Conservation (phyloP, 2,797 vertebrate species). For the Mormyrops attenuatus region DNA sequence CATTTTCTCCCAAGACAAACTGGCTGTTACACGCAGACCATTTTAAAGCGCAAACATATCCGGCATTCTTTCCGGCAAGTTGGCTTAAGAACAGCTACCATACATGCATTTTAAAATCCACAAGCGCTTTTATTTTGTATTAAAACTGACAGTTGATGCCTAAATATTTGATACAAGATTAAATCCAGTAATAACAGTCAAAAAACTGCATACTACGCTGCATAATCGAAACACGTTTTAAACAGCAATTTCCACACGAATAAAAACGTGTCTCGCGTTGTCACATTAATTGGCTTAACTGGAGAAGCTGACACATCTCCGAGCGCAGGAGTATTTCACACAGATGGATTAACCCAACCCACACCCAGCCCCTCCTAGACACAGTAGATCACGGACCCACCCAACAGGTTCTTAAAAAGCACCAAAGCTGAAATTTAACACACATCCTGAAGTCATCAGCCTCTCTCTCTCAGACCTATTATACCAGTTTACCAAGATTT, state of each 20-base stretch:
- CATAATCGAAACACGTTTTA: background rate
- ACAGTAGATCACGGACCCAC: conserved; percentile 3
- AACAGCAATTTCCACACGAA: background rate
- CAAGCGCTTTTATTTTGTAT: background rate
- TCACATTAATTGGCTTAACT: background rate
- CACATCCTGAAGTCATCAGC: background rate
- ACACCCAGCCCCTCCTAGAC: conserved; percentile 14
- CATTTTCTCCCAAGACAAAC: background rate
- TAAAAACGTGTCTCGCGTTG: background rate
- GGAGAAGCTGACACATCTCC: background rate
- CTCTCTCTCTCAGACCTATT: background rate
- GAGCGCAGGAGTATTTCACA: background rate
- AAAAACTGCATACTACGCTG: background rate
- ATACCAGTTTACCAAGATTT: background rate
- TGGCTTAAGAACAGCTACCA: background rate
- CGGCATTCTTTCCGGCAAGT: background rate
- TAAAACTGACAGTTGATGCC: background rate
- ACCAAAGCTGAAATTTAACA: conserved; percentile 12
- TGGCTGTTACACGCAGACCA: background rate
- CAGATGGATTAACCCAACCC: conserved; percentile 15
- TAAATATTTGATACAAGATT: background rate
- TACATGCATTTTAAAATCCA: background rate
- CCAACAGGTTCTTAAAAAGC: conserved; percentile 14
- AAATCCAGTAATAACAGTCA: background rate
- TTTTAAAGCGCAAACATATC: background rate